Evolutionary conservation across 2,797 vertebrate species (phyloP).

Genomic region (Gymnoscopelus microlampas): DNA sequence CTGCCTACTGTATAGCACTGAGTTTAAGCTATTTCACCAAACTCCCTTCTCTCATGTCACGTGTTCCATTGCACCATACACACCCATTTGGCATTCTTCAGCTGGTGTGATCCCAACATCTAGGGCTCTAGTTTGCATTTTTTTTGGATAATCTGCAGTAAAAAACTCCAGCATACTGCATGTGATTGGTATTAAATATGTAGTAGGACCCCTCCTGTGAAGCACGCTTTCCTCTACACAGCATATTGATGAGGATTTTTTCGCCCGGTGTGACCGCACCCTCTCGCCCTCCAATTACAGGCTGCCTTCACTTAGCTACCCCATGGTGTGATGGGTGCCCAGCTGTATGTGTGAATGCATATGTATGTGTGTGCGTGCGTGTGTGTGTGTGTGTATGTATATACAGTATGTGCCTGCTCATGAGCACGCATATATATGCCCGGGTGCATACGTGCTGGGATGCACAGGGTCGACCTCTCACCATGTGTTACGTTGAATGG

Average conservation of each 20-base stretch:
- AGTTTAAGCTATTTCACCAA: too few species aligned
- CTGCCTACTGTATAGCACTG: too few species aligned
- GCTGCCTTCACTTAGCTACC: constrained; percentile 39
- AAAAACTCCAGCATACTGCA: not conserved
- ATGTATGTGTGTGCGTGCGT: constrained; percentile 11
- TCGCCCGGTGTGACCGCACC: constrained; percentile 15
- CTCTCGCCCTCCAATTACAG: constrained; percentile 50
- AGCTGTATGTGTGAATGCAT: constrained; percentile 20
- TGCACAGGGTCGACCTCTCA: constrained; percentile 34
- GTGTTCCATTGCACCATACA: too few species aligned
- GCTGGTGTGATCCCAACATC: too few species aligned
- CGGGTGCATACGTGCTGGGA: constrained; percentile 11
- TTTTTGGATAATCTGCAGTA: too few species aligned
- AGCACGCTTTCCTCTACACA: too few species aligned
- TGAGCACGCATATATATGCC: not conserved
- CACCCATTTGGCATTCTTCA: too few species aligned
- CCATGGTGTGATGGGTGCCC: constrained; percentile 37
- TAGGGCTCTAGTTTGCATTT: too few species aligned
- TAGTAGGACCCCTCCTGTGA: too few species aligned
- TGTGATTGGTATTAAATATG: not conserved
- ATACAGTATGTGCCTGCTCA: too few species aligned
- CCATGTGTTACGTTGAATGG: constrained; percentile 58
- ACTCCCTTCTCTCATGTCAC: too few species aligned
- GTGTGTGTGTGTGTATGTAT: not conserved
- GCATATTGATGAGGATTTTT: constrained; percentile 3